Percentiles rank a stretch among this genome's conserved stretches.
These are phyloP conservation scores for Heliocidaris tuberculata DNA, from an alignment of 35 echinoderm and acorn worm species.

Conservation along the genomic window DNA sequence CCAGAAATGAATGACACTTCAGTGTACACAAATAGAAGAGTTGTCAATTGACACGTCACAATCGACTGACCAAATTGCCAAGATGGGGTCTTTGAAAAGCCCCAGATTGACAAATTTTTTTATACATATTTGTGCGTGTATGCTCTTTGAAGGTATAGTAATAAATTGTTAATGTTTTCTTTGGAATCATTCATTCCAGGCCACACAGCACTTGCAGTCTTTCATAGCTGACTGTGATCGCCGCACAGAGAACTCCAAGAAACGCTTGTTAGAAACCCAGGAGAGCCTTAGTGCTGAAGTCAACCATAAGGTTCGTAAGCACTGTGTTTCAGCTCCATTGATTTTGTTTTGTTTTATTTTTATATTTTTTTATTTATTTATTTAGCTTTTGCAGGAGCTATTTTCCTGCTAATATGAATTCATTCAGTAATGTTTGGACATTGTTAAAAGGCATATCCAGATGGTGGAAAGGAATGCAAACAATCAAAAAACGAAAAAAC, in stretches of 20 bases:
- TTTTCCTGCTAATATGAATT: background rate
- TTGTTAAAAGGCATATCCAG: background rate
- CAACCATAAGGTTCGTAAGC: constrained; percentile 77
- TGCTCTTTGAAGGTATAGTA: too few species aligned
- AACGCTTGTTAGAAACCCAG: constrained; percentile 89
- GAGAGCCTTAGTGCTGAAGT: constrained; percentile 91
- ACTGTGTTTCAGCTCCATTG: background rate
- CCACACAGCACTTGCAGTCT: constrained; percentile 73
- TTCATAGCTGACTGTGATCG: constrained; percentile 96
- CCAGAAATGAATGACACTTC: too few species aligned
- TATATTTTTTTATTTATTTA: background rate
- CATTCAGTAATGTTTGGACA: background rate
- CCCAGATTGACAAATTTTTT: too few species aligned
- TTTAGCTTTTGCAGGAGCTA: background rate
- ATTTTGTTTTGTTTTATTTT: background rate
- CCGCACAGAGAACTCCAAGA: constrained; percentile 82
- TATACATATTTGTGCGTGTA: too few species aligned
- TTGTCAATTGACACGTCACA: too few species aligned
- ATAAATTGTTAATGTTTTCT: background rate
- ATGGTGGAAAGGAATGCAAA: background rate
- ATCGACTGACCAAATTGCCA: too few species aligned
- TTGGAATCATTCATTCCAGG: constrained; percentile 52
- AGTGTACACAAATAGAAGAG: too few species aligned
- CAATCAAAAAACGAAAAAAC: too few species aligned
- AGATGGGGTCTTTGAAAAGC: too few species aligned